Evolutionary conservation across 2,797 vertebrate genomes (phyloP).

Genomic region (Enteromius fasciolatus): DNA sequence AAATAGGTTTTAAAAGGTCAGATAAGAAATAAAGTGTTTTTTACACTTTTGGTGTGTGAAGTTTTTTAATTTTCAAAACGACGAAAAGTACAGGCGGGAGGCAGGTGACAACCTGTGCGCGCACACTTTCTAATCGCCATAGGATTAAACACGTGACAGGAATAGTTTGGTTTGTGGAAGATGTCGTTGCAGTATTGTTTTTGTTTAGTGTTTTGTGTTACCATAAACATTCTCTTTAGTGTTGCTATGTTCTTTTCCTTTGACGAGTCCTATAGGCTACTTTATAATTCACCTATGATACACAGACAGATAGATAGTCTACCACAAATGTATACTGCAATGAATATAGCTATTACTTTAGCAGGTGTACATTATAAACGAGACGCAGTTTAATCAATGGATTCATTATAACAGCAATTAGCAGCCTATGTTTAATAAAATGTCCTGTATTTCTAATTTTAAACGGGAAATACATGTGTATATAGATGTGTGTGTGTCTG

Average conservation of each 20-base stretch:
- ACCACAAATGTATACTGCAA: neutral
- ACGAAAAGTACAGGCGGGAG: neutral
- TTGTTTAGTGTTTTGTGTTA: neutral
- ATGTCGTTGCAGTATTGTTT: neutral
- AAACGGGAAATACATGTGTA: neutral
- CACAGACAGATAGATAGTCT: neutral
- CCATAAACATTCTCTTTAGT: neutral
- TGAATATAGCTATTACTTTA: neutral
- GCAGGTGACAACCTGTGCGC: constrained; percentile 24
- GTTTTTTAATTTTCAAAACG: neutral
- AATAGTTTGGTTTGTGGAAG: neutral
- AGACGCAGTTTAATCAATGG: neutral
- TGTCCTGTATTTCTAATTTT: too few species aligned
- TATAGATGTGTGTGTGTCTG: neutral
- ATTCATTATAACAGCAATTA: neutral
- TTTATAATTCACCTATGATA: neutral
- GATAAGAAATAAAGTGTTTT: neutral
- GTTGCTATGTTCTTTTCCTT: neutral
- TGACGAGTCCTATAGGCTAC: neutral
- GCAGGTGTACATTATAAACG: neutral
- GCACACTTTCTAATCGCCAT: neutral
- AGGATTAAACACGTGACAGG: neutral
- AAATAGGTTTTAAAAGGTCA: neutral
- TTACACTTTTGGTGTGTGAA: neutral
- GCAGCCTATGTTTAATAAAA: neutral